phyloP scores from a whole-genome alignment of 2,113 vertebrate species.

The Campylomormyrus tamandua region DNA sequence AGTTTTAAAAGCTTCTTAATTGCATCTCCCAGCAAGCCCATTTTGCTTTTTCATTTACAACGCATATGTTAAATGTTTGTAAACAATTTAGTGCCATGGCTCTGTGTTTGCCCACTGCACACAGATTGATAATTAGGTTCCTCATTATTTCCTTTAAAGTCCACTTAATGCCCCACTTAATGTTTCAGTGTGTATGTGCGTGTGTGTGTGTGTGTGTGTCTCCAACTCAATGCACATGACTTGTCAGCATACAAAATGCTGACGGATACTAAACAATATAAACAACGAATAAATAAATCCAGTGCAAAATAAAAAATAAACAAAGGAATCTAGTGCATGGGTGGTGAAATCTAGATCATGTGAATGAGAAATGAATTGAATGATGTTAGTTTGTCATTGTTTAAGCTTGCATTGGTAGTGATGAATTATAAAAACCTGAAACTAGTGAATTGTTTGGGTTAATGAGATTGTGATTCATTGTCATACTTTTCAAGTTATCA shows the following conservation, averaged over 20 bases:
- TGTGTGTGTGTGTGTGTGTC: no score
- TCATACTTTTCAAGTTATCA: not conserved
- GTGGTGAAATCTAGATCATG: not conserved
- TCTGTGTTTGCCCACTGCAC: conserved; percentile 43
- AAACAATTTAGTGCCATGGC: conserved; percentile 37
- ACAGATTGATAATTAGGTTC: conserved; percentile 46
- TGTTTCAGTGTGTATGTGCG: not conserved
- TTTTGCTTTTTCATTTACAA: conserved; percentile 36
- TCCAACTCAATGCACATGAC: not conserved
- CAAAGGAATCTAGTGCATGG: not conserved
- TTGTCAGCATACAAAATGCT: not conserved
- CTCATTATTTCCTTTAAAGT: not conserved
- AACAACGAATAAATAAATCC: not conserved
- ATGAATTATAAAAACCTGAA: not conserved
- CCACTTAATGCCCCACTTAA: not conserved
- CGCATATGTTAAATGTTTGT: conserved; percentile 52
- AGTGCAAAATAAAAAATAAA: not conserved
- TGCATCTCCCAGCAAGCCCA: conserved; percentile 34
- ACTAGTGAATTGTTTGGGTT: not conserved
- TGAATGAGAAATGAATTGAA: not conserved
- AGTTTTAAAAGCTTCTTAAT: conserved; percentile 40
- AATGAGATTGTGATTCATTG: not conserved
- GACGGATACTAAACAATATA: not conserved
- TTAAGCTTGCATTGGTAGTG: not conserved
- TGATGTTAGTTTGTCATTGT: not conserved